Conservation (phyloP, 2,888 invertebrate genomes). For the Cantharis flavilabris region DNA sequence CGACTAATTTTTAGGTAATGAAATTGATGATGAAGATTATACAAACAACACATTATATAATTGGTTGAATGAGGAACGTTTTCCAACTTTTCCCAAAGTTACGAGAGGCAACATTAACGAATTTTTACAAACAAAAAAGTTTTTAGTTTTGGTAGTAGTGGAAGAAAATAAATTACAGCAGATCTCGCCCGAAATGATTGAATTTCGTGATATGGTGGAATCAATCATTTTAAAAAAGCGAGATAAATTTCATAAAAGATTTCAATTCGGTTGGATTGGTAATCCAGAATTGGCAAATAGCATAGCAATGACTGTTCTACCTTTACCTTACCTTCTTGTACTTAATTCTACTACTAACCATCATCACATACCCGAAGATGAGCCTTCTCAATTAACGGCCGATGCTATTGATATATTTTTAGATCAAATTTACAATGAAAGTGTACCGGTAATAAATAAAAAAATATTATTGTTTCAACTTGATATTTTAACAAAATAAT, state of each 20-base stretch:
- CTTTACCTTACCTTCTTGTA: slow-evolving; percentile 85
- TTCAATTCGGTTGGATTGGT: slow-evolving; percentile 95
- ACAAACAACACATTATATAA: slow-evolving; percentile 76
- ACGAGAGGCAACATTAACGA: slow-evolving; percentile 84
- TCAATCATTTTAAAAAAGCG: slow-evolving; percentile 69
- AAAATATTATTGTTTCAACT: not conserved
- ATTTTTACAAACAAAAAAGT: slow-evolving; percentile 82
- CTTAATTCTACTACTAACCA: slow-evolving; percentile 91
- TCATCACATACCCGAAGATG: slow-evolving; percentile 88
- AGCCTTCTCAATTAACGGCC: slow-evolving; percentile 78
- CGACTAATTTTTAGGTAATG: slow-evolving; percentile 41
- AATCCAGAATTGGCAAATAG: slow-evolving; percentile 89
- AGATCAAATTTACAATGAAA: slow-evolving; percentile 76
- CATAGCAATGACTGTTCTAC: slow-evolving; percentile 85
- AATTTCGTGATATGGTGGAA: slow-evolving; percentile 80
- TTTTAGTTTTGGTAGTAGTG: slow-evolving; percentile 84
- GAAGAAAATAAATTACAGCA: slow-evolving; percentile 86
- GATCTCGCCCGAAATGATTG: slow-evolving; percentile 77
- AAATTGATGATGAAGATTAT: slow-evolving; percentile 53
- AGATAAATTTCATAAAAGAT: slow-evolving; percentile 72
- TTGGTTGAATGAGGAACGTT: slow-evolving; percentile 90
- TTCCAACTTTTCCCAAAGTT: slow-evolving; percentile 86
- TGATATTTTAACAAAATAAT: not conserved
- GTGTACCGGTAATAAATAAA: slow-evolving; percentile 68
- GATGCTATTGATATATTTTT: slow-evolving; percentile 77